Conservation (phyloP, 1,140 invertebrate genomes). For the Heliconius himera region DNA sequence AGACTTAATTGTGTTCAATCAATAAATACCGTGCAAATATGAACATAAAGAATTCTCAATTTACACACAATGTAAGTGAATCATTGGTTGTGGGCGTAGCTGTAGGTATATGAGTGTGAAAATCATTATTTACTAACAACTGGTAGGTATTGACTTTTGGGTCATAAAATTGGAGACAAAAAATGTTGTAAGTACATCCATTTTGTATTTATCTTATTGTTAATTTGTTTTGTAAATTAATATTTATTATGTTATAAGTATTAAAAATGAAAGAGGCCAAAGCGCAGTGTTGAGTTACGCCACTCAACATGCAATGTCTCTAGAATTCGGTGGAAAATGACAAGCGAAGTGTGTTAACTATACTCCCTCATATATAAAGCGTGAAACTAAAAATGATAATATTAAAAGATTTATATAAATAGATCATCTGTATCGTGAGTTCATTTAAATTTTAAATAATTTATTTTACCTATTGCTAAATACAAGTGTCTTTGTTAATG, state of each 20-base stretch:
- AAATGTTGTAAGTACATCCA: neutral
- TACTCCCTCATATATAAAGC: too few relatives aligned
- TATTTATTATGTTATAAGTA: too few relatives aligned
- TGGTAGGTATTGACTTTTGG: neutral
- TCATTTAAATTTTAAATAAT: neutral
- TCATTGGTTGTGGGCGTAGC: neutral
- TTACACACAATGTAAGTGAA: neutral
- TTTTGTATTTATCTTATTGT: neutral
- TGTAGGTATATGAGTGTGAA: neutral
- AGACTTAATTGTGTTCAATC: neutral
- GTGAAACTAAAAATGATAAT: too few relatives aligned
- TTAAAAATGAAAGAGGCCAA: too few relatives aligned
- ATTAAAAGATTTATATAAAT: neutral
- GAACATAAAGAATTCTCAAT: conserved; percentile 1
- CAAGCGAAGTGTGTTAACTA: too few relatives aligned
- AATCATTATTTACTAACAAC: neutral
- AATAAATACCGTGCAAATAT: conserved; percentile 5
- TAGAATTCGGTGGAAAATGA: too few relatives aligned
- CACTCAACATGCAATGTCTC: too few relatives aligned
- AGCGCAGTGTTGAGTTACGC: too few relatives aligned
- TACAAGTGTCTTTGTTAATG: neutral
- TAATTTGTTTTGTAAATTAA: neutral
- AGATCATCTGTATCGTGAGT: neutral
- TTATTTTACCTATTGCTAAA: neutral
- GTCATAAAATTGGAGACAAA: neutral